Base-by-base conservation (phyloP, 2,888 invertebrate species). In the Camponotus fellah region DNA sequence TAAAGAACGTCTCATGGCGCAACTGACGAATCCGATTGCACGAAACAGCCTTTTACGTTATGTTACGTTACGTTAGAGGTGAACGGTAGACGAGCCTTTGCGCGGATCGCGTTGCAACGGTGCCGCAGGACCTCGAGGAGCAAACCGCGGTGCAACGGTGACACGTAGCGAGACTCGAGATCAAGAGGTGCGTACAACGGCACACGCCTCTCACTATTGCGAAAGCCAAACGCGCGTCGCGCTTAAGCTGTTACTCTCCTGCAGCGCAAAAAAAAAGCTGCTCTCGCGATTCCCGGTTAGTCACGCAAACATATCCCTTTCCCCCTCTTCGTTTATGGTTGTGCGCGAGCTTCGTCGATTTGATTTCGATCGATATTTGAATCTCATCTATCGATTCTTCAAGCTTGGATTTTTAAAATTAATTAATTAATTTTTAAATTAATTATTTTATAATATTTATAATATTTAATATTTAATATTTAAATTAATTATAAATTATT, bases 181-280 rank as follows among this genome's bases (percentile, higher is more conserved):
- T 87, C 85, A 88, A 89, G 89, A 89, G 89, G 84, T 89, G 87
- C 89, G 89, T 89, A 90, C 91, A 89, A 88, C 82, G 87, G 91
- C 89, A 90, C 89, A 91, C 91, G 89, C 92, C 91, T 92, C 92
- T 92, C 92, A 92, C 91, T 91, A 90, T 91, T 91, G 91, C 89
- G 91, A 90, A 89, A 91, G 85, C 75, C 75, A 26, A 26, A 26
- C 26, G 85, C 76, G 65, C 79, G 74, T 53, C 65, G 46, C 34
- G 53, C 64, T 56, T 58, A 49, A 53, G 80, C 85, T 85, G 83
- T 89, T 86, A 82, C 76, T 86, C 84, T 26, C 2, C 26, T 26
- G 26, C 26, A 26, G 26, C 26, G 26, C 26, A 26, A 56, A 68
- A 76, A 68, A 77, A 68, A 58, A n/a, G 17, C 32, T 14, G 34